These are phyloP conservation scores for Lates calcarifer DNA, from an alignment of 2,113 vertebrate species.

Conservation along the genomic window DNA sequence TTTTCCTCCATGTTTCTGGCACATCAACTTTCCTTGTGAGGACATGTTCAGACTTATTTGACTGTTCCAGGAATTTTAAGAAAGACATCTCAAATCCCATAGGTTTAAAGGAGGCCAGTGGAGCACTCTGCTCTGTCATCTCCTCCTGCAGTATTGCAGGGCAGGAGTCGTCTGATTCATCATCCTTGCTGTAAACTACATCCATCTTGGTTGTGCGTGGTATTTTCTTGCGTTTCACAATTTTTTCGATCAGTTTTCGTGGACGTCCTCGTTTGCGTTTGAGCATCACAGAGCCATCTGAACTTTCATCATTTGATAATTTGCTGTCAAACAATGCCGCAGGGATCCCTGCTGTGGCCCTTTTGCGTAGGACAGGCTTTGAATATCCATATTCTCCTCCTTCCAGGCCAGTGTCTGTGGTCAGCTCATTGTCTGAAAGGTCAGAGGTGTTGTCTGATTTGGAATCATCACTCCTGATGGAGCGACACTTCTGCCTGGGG, in stretches of 20 bases:
- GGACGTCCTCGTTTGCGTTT: conserved; percentile 88
- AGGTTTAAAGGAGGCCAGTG: conserved; percentile 93
- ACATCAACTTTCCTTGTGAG: conserved; percentile 80
- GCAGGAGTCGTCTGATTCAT: conserved; percentile 84
- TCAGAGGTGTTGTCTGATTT: conserved; percentile 82
- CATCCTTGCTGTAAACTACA: conserved; percentile 44
- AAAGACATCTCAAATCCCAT: conserved; percentile 98
- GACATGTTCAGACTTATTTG: conserved; percentile 88
- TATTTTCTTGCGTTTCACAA: conserved; percentile 68
- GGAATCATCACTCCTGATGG: conserved; percentile 83
- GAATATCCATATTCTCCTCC: conserved; percentile 74
- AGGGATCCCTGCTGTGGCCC: conserved; percentile 44
- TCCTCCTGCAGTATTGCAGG: conserved; percentile 79
- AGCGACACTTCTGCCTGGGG: conserved; percentile 79
- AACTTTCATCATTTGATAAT: conserved; percentile 71
- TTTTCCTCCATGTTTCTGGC: conserved; percentile 51
- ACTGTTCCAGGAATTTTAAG: conserved; percentile 95
- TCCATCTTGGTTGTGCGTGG: conserved; percentile 67
- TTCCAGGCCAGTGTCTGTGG: conserved; percentile 73
- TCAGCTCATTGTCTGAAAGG: conserved; percentile 70
- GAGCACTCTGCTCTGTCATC: conserved; percentile 81
- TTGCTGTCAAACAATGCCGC: conserved; percentile 69
- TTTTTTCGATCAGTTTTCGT: conserved; percentile 82
- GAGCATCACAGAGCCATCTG: conserved; percentile 68
- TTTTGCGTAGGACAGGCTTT: conserved; percentile 76